Percentiles rank a stretch among this genome's conserved stretches.
Conservation (phyloP, 2,113 vertebrate genomes). For the Mixornis gularis region DNA sequence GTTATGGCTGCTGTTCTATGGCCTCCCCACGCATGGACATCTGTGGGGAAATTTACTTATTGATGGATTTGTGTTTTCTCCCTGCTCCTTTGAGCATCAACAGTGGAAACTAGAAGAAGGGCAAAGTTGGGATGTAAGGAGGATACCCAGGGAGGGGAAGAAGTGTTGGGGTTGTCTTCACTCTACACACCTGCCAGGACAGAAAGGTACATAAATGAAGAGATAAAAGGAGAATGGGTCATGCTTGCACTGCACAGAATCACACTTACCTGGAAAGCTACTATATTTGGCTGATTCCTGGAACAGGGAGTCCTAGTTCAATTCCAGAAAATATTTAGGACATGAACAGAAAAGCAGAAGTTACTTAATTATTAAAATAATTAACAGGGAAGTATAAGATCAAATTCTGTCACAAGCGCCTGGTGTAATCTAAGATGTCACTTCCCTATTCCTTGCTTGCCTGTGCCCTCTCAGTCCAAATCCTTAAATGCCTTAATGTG, state of each 20-base stretch:
- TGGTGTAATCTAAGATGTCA: not conserved
- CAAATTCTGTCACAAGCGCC: not conserved
- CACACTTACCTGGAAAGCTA: not conserved
- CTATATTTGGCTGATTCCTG: not conserved
- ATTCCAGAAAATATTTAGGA: not conserved
- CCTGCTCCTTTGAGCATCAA: not conserved
- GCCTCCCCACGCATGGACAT: fast-evolving
- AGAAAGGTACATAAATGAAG: not conserved
- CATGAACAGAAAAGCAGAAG: not conserved
- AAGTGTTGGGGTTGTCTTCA: not conserved
- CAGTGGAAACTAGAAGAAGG: not conserved
- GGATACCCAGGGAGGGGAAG: not conserved
- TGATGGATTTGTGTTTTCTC: not conserved
- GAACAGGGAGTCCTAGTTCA: not conserved
- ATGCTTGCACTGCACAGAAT: not conserved
- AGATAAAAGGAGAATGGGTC: not conserved
- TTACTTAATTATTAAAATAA: conserved; percentile 1
- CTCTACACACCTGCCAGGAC: not conserved
- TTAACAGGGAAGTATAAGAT: not conserved
- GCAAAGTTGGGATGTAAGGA: not conserved
- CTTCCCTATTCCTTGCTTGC: not conserved
- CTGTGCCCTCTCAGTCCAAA: not conserved
- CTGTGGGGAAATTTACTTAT: not conserved
- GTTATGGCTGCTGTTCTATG: not conserved
- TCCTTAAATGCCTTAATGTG: not conserved